Conservation (phyloP, 2,113 vertebrate genomes). For the Dasyurus viverrinus region DNA sequence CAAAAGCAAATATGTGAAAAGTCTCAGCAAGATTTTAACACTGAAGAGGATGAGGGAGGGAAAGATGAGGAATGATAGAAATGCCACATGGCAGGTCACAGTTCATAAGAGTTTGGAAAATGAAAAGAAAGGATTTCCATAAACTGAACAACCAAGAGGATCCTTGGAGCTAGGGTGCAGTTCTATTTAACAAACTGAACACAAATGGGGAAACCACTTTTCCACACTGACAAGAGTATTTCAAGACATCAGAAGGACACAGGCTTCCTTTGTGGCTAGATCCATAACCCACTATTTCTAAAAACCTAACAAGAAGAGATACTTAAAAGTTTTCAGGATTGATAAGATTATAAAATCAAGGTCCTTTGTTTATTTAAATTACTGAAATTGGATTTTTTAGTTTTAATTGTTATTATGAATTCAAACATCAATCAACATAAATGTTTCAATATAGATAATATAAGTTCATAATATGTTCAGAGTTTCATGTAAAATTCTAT, state of each 20-base stretch:
- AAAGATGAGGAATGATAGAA: constrained; percentile 15
- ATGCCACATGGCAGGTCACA: neutral
- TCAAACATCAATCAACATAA: neutral
- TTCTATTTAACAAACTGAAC: neutral
- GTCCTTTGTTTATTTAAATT: neutral
- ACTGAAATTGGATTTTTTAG: neutral
- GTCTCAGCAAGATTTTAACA: neutral
- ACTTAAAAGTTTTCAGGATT: neutral
- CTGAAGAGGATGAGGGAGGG: neutral
- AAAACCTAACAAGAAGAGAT: neutral
- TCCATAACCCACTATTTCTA: neutral
- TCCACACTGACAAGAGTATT: neutral
- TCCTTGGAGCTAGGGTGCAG: neutral
- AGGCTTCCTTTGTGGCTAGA: neutral
- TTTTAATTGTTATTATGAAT: neutral
- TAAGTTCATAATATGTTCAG: neutral
- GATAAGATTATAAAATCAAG: neutral
- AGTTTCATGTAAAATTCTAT: neutral
- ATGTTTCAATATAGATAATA: neutral
- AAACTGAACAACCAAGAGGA: neutral
- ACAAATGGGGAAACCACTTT: neutral
- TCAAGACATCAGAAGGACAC: constrained; percentile 7
- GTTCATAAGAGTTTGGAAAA: constrained; percentile 13
- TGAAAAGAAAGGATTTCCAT: neutral
- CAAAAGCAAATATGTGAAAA: constrained; percentile 21